These are phyloP conservation scores for Apamea crenata DNA, from an alignment of 2,888 invertebrate genomes.

Conservation along the genomic window DNA sequence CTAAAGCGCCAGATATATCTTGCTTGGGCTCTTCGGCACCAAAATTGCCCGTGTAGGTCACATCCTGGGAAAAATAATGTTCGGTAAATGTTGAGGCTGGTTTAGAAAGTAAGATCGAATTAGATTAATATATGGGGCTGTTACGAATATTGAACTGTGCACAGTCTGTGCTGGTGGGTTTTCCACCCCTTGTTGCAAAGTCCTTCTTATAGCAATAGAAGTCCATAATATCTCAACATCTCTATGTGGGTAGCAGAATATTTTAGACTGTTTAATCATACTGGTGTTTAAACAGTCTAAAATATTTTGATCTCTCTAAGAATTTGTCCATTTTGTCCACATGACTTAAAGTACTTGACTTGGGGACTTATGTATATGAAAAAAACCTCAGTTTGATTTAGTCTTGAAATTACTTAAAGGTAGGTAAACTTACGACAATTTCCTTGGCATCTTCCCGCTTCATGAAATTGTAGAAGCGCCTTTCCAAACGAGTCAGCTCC, in stretches of 20 bases:
- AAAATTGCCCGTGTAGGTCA: slow-evolving; percentile 35
- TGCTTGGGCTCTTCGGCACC: background rate
- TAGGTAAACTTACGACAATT: slow-evolving; percentile 31
- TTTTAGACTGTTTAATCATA: background rate
- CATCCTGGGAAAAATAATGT: slow-evolving; percentile 34
- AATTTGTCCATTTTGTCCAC: background rate
- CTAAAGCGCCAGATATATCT: background rate
- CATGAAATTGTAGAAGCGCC: slow-evolving; percentile 37
- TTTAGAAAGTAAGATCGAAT: background rate
- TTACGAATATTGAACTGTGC: background rate
- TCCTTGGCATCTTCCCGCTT: slow-evolving; percentile 30
- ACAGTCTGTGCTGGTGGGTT: no score
- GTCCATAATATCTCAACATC: background rate
- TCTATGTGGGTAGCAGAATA: no score
- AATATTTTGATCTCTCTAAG: no score
- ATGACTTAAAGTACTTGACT: background rate
- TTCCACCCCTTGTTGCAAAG: no score
- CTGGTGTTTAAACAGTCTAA: background rate
- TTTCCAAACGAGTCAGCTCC: slow-evolving; percentile 35
- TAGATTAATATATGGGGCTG: background rate
- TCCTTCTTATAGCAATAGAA: background rate
- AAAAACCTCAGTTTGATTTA: background rate
- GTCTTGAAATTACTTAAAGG: background rate
- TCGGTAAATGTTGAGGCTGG: no score
- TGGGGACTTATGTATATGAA: background rate